phyloP scores from a whole-genome alignment of 1,140 invertebrate genomes.

The Tetragnatha versicolor region DNA sequence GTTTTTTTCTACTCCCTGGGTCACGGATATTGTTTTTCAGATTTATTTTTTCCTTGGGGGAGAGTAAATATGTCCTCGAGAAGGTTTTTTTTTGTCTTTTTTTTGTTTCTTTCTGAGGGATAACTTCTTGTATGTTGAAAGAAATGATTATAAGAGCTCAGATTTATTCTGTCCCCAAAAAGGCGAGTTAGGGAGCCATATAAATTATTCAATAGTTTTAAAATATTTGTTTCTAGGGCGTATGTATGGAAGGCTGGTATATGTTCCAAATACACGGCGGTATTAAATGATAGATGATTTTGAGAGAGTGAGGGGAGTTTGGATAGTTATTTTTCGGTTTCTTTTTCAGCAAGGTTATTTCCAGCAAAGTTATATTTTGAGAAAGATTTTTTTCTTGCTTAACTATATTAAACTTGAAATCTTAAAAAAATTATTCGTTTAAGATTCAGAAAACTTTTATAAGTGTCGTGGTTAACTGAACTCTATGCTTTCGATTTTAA shows the following conservation, averaged over 20 bases:
- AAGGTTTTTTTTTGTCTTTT: neutral
- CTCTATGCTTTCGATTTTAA: no score
- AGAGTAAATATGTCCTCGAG: constrained; percentile 14
- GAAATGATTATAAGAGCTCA: neutral
- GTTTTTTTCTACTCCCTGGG: neutral
- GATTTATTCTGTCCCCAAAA: neutral
- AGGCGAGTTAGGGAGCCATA: neutral
- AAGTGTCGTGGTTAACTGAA: no score
- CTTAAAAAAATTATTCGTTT: no score
- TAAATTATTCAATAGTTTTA: neutral
- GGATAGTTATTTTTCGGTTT: no score
- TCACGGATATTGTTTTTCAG: constrained; percentile 12
- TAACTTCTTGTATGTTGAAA: neutral
- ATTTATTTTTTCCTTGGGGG: constrained; percentile 10
- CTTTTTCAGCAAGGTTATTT: no score
- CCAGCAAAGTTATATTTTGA: no score
- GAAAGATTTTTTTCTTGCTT: no score
- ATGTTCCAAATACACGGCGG: no score
- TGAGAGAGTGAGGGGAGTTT: no score
- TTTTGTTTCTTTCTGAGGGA: neutral
- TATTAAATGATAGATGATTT: no score
- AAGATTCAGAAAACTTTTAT: no score
- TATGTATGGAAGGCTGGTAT: neutral
- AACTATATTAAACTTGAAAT: no score
- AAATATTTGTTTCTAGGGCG: neutral